phyloP scores from a whole-genome alignment of 2,797 vertebrate species.

The Molossus alvarezi region DNA sequence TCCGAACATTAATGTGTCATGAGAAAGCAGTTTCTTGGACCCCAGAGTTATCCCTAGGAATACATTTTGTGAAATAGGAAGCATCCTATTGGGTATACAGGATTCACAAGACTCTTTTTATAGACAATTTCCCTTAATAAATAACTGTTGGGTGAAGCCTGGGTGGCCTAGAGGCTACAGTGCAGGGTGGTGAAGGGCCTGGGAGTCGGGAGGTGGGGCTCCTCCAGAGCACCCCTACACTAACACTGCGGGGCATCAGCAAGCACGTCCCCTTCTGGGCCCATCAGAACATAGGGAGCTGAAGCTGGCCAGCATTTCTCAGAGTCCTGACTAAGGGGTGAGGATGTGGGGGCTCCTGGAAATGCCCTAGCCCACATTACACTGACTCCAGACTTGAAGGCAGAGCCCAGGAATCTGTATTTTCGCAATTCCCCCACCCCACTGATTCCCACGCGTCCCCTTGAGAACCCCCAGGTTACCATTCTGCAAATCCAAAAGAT shows the following conservation, averaged over 20 bases:
- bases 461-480: background rate
- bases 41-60: background rate
- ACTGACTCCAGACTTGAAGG: background rate
- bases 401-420: constrained; percentile 1
- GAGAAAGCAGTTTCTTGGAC: background rate
- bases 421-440: background rate
- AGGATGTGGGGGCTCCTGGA: background rate
- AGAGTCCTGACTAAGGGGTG: background rate
- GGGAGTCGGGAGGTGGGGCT: background rate
- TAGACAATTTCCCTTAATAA: background rate
- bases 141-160: background rate
- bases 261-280: background rate
- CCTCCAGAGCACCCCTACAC: background rate
- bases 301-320: background rate
- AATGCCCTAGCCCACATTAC: background rate
- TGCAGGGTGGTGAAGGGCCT: background rate
- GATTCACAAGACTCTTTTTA: background rate
- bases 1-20: background rate
- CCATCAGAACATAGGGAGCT: background rate
- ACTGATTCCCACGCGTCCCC: background rate
- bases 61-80: background rate
- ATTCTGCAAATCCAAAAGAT: background rate
- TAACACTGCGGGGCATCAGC: background rate
- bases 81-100: background rate
- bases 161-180: background rate